Base-by-base conservation (phyloP, 2,888 invertebrate species). In the Ichneumoninae sp. region DNA sequence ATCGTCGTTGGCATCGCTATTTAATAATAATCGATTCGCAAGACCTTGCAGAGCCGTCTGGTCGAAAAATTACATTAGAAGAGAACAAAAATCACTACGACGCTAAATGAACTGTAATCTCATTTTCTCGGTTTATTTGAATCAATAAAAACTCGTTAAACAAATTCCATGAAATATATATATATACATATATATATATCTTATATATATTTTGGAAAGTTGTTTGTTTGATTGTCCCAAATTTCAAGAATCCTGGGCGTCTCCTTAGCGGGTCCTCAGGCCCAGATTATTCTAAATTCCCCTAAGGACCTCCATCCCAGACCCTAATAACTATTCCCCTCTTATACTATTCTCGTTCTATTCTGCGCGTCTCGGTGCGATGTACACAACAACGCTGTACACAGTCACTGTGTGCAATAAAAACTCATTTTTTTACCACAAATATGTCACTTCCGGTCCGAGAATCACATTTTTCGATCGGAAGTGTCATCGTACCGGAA, bases 61-160 rank as follows among this genome's bases (percentile, higher is more conserved):
- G 62, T 52, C 44, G 66, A 82, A 82, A 76, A 44, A 69, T 82
- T 66, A 52, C 57, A 47, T 22, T n/a, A 22, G 44, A n/a, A 54
- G 22, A 75, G 81, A 60, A 47, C 22, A 26, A 50, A 62, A 80
- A 77, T 50, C 44, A 77, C 74, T 75, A 70, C 75, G 75, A 82
- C 74, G 80, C 77, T 68, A 79, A 83, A 82, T 82, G 60, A 77
- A 85, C 71, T 90, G 90, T 91, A 91, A 89, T 86, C 89, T 89
- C 80, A 69, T 90, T 91, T 89, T 85, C 83, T 89, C 88, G 75
- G 86, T 88, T 86, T 75, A 68, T 74, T 85, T 89, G 83, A 88
- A 86, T 90, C 87, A 90, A 91, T 90, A 91, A 91, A 91, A 90
- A 88, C 82, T 89, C 87, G 86, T 88, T 88, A 89, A 86, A 87